Conservation (phyloP, 2,113 vertebrate genomes). For the Hystrix brachyura region DNA sequence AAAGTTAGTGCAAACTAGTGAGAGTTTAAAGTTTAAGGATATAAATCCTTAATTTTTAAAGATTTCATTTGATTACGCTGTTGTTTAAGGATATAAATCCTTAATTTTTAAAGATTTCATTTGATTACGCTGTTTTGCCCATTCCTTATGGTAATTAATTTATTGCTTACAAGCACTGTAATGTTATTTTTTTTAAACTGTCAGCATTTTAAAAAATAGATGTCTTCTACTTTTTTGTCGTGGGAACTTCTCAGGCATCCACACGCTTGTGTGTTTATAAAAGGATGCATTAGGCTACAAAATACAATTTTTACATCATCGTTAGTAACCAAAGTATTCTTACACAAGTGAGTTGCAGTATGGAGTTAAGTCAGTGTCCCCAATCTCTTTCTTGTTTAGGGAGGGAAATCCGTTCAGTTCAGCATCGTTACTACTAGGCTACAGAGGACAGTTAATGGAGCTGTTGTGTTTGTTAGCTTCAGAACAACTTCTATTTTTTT, state of each 20-base stretch:
- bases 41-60: conserved; percentile 53
- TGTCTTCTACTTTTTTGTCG: background rate
- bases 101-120: conserved; percentile 52
- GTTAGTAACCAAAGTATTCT: conserved; percentile 56
- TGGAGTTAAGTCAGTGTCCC: background rate
- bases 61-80: conserved; percentile 51
- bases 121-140: conserved; percentile 58
- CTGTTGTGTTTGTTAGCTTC: conserved; percentile 7
- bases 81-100: conserved; percentile 55
- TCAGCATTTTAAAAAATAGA: conserved; percentile 32
- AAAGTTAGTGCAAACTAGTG: conserved; percentile 76
- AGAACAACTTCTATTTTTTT: conserved; percentile 23
- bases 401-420: conserved; percentile 27
- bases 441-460: background rate
- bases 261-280: conserved; percentile 50
- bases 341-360: conserved; percentile 33
- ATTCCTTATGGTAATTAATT: conserved; percentile 41
- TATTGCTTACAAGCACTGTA: background rate
- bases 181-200: conserved; percentile 44
- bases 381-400: background rate
- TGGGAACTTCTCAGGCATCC: background rate
- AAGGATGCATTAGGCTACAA: conserved; percentile 18
- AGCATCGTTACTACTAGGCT: background rate
- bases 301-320: conserved; percentile 17
- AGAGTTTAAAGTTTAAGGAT: background rate